Conservation (phyloP, 1,140 invertebrate species). For the Pogonomyrmex californicus region DNA sequence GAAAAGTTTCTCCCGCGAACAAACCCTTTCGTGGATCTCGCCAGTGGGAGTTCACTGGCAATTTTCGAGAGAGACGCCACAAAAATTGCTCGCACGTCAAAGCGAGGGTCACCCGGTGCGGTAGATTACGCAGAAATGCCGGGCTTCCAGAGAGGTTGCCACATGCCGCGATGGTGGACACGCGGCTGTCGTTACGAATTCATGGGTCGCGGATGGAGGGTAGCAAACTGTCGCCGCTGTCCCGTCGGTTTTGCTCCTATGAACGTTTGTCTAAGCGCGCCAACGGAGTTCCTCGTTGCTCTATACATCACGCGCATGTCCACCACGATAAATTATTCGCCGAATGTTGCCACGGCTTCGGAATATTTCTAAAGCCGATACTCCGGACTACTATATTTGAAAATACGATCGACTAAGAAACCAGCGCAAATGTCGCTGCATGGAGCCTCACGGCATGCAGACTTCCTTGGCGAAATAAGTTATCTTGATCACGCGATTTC, state of each 20-base stretch:
- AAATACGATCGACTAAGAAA: conserved; percentile 54
- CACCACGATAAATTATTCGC: conserved; percentile 46
- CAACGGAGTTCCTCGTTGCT: conserved; percentile 49
- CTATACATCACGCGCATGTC: background rate
- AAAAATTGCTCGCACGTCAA: conserved; percentile 3
- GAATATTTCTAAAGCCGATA: conserved; percentile 38
- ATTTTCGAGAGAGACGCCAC: conserved; percentile 52
- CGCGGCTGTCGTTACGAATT: conserved; percentile 69
- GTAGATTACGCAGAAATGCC: conserved; percentile 59
- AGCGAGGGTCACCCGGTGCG: background rate
- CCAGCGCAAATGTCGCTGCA: conserved; percentile 31
- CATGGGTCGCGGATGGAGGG: conserved; percentile 46
- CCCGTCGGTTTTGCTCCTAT: background rate
- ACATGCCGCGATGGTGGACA: conserved; percentile 17
- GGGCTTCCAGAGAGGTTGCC: background rate
- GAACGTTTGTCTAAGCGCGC: conserved; percentile 17
- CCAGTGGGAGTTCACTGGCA: conserved; percentile 17
- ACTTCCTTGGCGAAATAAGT: conserved; percentile 33
- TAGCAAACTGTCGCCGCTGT: conserved; percentile 45
- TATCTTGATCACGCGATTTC: conserved; percentile 60
- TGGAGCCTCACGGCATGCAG: background rate
- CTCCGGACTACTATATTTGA: conserved; percentile 33
- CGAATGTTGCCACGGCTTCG: conserved; percentile 32
- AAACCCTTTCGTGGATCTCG: conserved; percentile 57
- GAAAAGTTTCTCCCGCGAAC: conserved; percentile 1